Evolutionary conservation across 1,140 invertebrate genomes (phyloP).

Genomic region (Streblospio benedicti): DNA sequence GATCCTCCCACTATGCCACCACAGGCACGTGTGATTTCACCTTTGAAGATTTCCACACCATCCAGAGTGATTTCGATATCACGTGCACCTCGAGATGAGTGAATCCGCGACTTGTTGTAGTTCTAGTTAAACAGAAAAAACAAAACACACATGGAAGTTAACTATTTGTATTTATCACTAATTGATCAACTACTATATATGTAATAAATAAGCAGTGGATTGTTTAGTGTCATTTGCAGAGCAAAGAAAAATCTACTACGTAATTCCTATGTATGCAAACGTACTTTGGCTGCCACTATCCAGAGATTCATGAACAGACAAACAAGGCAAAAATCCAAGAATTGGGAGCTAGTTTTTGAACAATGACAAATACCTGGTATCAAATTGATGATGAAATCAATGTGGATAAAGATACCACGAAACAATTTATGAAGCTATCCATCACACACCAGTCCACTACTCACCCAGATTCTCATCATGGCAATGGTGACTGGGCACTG

Average conservation of each 20-base stretch:
- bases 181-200: not conserved
- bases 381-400: not conserved
- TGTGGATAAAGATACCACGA: not conserved
- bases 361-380: not conserved
- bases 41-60: conserved; percentile 60
- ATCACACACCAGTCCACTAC: too few species aligned
- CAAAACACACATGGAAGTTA: conserved; percentile 17
- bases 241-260: too few species aligned
- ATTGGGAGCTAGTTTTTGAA: not conserved
- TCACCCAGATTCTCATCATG: conserved; percentile 69
- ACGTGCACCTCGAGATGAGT: conserved; percentile 65
- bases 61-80: conserved; percentile 64
- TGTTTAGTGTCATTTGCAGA: too few species aligned
- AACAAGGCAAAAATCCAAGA: too few species aligned
- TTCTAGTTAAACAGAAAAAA: conserved; percentile 54
- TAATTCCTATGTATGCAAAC: too few species aligned
- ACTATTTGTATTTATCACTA: not conserved
- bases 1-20: conserved; percentile 61
- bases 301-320: too few species aligned
- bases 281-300: too few species aligned
- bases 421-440: too few species aligned
- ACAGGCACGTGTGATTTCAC: conserved; percentile 69
- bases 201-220: not conserved
- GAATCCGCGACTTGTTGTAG: conserved; percentile 76
- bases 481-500: conserved; percentile 54